Percentiles rank a stretch among this genome's conserved stretches.
These are phyloP conservation scores for Stomatorhinus ivindoensis DNA, from an alignment of 2,113 vertebrate genomes.

Conservation along the genomic window DNA sequence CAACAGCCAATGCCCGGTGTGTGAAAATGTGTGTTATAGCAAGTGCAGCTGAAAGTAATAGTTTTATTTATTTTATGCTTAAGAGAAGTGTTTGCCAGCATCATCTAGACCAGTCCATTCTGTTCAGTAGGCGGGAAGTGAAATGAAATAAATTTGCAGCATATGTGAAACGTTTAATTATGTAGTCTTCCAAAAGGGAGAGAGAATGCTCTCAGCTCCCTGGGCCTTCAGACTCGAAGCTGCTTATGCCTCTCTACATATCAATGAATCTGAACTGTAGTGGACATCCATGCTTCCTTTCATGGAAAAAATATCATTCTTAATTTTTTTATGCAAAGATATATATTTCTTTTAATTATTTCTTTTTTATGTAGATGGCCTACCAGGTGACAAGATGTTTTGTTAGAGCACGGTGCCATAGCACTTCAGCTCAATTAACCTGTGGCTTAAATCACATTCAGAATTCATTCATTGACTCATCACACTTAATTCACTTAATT, in stretches of 20 bases:
- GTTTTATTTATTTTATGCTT: constrained; percentile 33
- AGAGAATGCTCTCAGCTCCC: neutral
- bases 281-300: neutral
- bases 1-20: constrained; percentile 6
- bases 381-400: neutral
- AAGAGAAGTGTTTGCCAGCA: constrained; percentile 24
- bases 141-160: constrained; percentile 2
- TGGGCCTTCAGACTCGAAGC: neutral
- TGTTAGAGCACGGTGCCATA: too few relatives aligned
- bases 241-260: constrained; percentile 3
- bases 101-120: constrained; percentile 21
- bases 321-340: neutral
- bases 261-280: neutral
- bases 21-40: neutral
- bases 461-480: neutral
- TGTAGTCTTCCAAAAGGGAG: neutral
- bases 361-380: neutral
- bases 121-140: constrained; percentile 25
- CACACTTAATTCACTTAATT: neutral
- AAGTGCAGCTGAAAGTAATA: constrained; percentile 5
- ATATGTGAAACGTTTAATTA: constrained; percentile 14
- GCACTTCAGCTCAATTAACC: neutral
- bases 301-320: neutral
- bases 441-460: neutral
- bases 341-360: neutral